Evolutionary conservation across 2,113 vertebrate genomes (phyloP), one percentile per base, ranked within the genome.

Genomic region (Chroicocephalus ridibundus): DNA sequence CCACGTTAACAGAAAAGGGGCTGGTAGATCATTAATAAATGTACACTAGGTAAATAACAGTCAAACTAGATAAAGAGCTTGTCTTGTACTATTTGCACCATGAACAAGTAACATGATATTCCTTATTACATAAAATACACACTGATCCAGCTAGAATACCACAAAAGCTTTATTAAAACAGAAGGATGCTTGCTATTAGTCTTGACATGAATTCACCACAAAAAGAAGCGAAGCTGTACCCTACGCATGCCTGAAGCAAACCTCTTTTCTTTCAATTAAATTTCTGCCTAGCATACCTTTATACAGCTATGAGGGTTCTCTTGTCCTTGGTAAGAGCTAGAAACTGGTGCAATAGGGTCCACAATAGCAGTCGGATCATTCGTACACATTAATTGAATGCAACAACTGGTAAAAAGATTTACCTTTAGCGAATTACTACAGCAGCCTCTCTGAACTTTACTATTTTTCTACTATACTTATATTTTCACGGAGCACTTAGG

Each of bases 401-500:
- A 96, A 60, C 32, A 87, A 49, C 75, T 68, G 20, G 92, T 44
- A 34, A 82, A n/a, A 96, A 76, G 92, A 90, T 83, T 80, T 51
- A 80, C 89, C 74, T 94, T 60, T 5, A 62, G 58, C 80, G 76
- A 32, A 47, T 79, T n/a, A 83, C 69, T 86, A 49, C 26, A 95
- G 91, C 31, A 86, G 61, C 40, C 83, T 84, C 52, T 81, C 85
- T 87, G 93, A 93, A 94, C 62, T 86, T 60, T 15, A 68, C n/a
- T 86, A 82, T 69, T 72, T 21, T 61, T 44, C 61, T 90, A 96
- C 94, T 80, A 58, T 64, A 93, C 94, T 94, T 91, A 14, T 93
- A 55, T 93, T 97, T 96, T 94, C 64, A 82, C 91, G 94, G 82
- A 96, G 95, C 93, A 87, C 77, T 91, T 61, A 92, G 96, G 95